phyloP scores from a whole-genome alignment of 2,888 invertebrate genomes.

The Apamea epomidion region DNA sequence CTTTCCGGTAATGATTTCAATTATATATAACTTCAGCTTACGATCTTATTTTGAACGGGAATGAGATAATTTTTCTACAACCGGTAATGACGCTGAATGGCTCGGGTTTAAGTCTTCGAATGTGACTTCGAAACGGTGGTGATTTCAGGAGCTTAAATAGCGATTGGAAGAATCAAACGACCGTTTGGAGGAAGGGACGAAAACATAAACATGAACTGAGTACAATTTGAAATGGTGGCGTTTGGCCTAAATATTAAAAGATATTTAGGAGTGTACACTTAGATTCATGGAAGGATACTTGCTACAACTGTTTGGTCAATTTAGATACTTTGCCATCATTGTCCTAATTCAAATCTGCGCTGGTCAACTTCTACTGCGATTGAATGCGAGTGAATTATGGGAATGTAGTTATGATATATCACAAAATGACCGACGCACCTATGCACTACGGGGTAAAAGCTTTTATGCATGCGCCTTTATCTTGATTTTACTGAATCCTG shows the following conservation, averaged over 20 bases:
- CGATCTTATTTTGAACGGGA: constrained; percentile 64
- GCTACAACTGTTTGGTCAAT: constrained; percentile 8
- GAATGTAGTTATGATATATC: background rate
- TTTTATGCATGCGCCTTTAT: background rate
- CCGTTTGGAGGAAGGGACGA: constrained; percentile 43
- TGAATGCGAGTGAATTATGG: background rate
- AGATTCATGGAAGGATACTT: constrained; percentile 19
- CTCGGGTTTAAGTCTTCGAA: constrained; percentile 51
- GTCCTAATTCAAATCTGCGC: background rate
- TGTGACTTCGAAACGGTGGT: constrained; percentile 51
- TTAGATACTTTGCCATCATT: constrained; percentile 10
- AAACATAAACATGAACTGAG: constrained; percentile 56
- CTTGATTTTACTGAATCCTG: background rate
- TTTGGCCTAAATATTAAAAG: constrained; percentile 59
- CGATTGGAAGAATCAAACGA: constrained; percentile 55
- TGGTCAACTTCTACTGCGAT: background rate
- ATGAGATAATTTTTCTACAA: constrained; percentile 66
- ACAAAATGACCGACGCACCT: background rate
- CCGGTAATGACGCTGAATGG: constrained; percentile 58
- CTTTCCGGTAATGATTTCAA: constrained; percentile 74
- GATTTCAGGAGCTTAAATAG: constrained; percentile 59
- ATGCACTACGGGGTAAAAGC: background rate
- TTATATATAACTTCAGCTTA: constrained; percentile 69
- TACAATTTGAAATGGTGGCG: constrained; percentile 53
- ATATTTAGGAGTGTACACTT: constrained; percentile 48